Evolutionary conservation across 1,140 invertebrate species (phyloP).

Genomic region (Phymorhynchus buccinoides): DNA sequence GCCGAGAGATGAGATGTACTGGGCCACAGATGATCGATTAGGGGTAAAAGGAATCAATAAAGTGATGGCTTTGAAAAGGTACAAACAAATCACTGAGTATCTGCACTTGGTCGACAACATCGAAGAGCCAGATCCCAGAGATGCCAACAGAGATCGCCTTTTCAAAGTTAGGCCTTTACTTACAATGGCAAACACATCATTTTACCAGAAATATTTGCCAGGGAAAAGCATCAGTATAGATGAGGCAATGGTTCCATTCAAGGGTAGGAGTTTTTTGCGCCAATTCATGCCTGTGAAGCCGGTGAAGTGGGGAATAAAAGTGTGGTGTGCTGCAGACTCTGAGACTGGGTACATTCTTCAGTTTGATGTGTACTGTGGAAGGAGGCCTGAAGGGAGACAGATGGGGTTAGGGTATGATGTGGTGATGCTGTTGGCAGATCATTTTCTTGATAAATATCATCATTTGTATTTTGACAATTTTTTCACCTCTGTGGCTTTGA

Average conservation of each 20-base stretch:
- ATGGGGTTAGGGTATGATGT: neutral
- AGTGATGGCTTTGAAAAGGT: conserved; percentile 2
- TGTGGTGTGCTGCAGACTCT: conserved; percentile 61
- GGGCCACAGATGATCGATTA: neutral
- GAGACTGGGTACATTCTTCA: neutral
- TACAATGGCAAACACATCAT: neutral
- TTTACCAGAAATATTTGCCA: conserved; percentile 32
- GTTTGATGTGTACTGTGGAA: neutral
- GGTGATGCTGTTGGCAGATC: neutral
- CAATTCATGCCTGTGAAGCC: conserved; percentile 48
- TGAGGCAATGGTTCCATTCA: conserved; percentile 36
- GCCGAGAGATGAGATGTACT: neutral
- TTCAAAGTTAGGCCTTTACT: conserved; percentile 25
- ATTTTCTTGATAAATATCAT: neutral
- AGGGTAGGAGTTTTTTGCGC: conserved; percentile 38
- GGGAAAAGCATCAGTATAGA: conserved; percentile 36
- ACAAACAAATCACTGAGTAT: neutral
- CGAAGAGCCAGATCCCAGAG: too few relatives aligned
- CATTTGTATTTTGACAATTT: neutral
- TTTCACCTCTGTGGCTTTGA: neutral
- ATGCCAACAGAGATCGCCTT: neutral
- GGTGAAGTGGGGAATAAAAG: conserved; percentile 52
- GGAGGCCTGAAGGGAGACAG: neutral
- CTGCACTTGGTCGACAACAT: neutral
- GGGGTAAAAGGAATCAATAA: neutral